phyloP scores from a whole-genome alignment of 2,797 vertebrate genomes.

The Graptemys geographica region DNA sequence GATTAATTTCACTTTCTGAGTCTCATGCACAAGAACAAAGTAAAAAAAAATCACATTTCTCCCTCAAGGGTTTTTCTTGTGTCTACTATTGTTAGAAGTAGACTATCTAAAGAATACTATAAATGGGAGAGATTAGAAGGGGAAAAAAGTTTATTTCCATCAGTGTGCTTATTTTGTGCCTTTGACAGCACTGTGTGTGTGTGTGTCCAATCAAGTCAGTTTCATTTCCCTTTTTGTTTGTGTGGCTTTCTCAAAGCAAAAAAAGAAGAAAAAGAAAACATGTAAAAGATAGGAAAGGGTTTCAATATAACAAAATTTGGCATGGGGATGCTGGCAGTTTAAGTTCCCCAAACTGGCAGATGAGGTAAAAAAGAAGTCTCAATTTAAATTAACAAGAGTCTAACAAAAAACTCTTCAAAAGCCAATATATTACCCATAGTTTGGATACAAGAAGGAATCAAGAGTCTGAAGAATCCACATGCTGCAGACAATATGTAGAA shows the following conservation, averaged over 20 bases:
- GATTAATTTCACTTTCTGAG: constrained; percentile 41
- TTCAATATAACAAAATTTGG: not conserved
- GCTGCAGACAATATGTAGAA: not conserved
- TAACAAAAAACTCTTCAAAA: not conserved
- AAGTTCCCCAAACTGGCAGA: not conserved
- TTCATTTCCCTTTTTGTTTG: not conserved
- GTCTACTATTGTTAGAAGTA: not conserved
- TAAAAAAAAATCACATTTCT: constrained; percentile 58
- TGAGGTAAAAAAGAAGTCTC: not conserved
- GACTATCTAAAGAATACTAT: not conserved
- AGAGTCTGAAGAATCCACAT: not conserved
- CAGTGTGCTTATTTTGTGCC: not conserved
- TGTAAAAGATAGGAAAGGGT: not conserved
- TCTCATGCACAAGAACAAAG: constrained; percentile 39
- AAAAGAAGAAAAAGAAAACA: not conserved
- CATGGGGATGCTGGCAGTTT: not conserved
- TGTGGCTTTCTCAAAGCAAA: not conserved
- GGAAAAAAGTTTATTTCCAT: not conserved
- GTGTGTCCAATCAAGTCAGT: not conserved
- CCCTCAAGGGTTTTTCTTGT: constrained; percentile 30
- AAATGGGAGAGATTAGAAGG: not conserved
- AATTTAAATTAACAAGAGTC: not conserved
- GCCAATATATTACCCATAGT: not conserved
- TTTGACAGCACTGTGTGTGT: not conserved
- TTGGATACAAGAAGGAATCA: not conserved